phyloP scores from a whole-genome alignment of 2,888 invertebrate species.

The Sinelater perroti region DNA sequence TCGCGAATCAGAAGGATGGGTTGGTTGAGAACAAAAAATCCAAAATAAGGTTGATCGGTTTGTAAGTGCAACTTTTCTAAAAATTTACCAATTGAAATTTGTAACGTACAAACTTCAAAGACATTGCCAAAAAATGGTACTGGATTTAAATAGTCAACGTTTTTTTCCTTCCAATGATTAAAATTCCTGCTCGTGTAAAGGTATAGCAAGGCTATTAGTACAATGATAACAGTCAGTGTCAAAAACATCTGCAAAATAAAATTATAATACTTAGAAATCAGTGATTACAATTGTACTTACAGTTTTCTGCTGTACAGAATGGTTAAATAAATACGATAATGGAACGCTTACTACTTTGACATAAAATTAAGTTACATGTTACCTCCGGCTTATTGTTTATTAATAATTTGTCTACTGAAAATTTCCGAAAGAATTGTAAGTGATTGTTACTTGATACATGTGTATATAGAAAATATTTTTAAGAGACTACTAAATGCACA shows the following conservation, averaged over 20 bases:
- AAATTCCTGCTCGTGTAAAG: conserved; percentile 46
- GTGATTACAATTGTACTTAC: no score
- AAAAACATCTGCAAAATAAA: neutral
- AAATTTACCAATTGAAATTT: conserved; percentile 48
- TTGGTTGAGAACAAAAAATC: conserved; percentile 60
- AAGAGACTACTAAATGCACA: no score
- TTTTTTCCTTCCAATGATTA: conserved; percentile 55
- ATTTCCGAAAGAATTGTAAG: no score
- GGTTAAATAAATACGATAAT: no score
- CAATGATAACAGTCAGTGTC: neutral
- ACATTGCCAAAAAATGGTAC: conserved; percentile 54
- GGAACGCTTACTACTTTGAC: no score
- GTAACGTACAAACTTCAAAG: conserved; percentile 49
- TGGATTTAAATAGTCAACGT: conserved; percentile 53
- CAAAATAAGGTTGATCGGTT: conserved; percentile 51
- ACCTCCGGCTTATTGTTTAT: no score
- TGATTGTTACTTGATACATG: no score
- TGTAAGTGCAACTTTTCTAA: conserved; percentile 47
- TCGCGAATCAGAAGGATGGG: conserved; percentile 60
- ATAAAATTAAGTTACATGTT: no score
- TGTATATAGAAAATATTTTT: no score
- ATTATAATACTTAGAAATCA: no score
- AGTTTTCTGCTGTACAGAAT: no score
- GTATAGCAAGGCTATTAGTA: conserved; percentile 33
- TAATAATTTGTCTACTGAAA: no score